Evolutionary conservation across 2,113 vertebrate genomes (phyloP).

Genomic region (Ailurus styani): DNA sequence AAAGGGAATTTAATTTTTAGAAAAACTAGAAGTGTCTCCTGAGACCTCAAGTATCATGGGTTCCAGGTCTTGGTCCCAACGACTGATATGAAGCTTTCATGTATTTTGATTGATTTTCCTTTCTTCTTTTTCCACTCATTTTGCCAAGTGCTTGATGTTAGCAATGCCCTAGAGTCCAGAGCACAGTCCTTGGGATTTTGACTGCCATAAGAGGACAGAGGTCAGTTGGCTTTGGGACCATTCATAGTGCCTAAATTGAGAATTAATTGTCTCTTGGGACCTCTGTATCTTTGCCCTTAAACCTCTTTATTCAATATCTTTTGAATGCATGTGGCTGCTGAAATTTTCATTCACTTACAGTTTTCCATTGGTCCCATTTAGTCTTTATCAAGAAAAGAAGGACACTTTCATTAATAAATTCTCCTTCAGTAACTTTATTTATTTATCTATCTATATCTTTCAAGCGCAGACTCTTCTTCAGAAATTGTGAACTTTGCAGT

Average conservation of each 20-base stretch:
- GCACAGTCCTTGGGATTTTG: not conserved
- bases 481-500: not conserved
- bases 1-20: not conserved
- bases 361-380: not conserved
- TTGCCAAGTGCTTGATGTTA: not conserved
- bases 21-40: not conserved
- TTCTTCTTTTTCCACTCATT: not conserved
- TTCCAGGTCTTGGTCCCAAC: not conserved
- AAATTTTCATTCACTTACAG: not conserved
- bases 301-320: not conserved
- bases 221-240: not conserved
- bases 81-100: not conserved
- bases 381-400: not conserved
- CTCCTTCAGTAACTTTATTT: not conserved
- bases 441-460: not conserved
- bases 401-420: not conserved
- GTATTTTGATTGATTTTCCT: not conserved
- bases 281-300: not conserved
- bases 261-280: not conserved
- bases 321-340: not conserved
- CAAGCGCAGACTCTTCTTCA: not conserved
- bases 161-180: not conserved
- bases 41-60: not conserved
- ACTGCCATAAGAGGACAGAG: not conserved
- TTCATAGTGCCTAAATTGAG: not conserved